A percentile compares a stretch with the other conserved stretches of the same genome.
Evolutionary conservation across 1,140 invertebrate species (phyloP).

Genomic region (Musca domestica): DNA sequence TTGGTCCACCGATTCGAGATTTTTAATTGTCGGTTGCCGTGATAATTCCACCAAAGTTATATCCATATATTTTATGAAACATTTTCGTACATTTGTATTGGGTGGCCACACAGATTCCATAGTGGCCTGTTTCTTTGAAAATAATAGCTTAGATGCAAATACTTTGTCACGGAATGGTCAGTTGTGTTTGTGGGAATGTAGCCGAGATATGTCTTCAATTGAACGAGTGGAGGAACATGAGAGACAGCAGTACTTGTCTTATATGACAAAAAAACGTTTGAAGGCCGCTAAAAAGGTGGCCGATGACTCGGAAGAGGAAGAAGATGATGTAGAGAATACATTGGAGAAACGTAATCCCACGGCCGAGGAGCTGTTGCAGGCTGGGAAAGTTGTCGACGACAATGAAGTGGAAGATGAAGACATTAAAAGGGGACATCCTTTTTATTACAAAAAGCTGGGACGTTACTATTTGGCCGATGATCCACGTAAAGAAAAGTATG

Average conservation of each 20-base stretch:
- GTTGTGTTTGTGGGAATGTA: constrained; percentile 86
- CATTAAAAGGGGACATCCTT: constrained; percentile 55
- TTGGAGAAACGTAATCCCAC: constrained; percentile 56
- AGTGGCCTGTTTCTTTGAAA: constrained; percentile 84
- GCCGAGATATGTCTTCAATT: constrained; percentile 58
- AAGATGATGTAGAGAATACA: constrained; percentile 63
- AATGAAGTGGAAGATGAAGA: constrained; percentile 45
- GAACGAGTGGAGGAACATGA: constrained; percentile 50
- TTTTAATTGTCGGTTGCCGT: constrained; percentile 81
- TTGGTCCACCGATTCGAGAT: constrained; percentile 89
- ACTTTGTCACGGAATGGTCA: constrained; percentile 72
- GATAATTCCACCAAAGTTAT: constrained; percentile 83
- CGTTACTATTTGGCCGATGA: constrained; percentile 73
- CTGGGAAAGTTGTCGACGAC: constrained; percentile 43
- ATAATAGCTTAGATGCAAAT: constrained; percentile 76
- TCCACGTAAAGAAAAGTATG: constrained; percentile 61
- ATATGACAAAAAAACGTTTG: constrained; percentile 27
- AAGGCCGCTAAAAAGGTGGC: constrained; percentile 34
- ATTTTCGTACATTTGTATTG: constrained; percentile 71
- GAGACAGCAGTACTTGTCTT: constrained; percentile 30
- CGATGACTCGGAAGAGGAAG: constrained; percentile 52
- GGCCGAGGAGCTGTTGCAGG: constrained; percentile 42
- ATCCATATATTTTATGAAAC: constrained; percentile 69
- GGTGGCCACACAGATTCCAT: constrained; percentile 80
- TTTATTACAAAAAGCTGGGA: constrained; percentile 67